Conservation (phyloP, 2,888 invertebrate genomes). For the Sarcophaga variegata region DNA sequence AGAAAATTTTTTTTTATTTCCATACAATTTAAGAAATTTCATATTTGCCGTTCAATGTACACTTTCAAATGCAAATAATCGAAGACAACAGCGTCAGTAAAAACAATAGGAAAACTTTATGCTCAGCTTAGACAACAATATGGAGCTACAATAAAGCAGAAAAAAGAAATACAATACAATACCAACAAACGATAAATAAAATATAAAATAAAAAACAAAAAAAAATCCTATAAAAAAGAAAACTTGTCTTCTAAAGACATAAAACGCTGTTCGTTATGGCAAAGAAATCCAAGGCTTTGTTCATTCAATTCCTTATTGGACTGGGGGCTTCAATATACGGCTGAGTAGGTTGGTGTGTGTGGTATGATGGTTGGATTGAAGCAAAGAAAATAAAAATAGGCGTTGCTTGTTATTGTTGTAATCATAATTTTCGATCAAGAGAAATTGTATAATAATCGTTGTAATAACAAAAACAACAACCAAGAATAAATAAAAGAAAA, state of each 20-base stretch:
- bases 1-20: too few relatives aligned
- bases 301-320: slow-evolving; percentile 49
- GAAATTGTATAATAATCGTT: slow-evolving; percentile 71
- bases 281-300: slow-evolving; percentile 34
- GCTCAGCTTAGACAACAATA: slow-evolving; percentile 42
- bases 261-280: slow-evolving; percentile 51
- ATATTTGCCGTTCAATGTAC: background rate
- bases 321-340: slow-evolving; percentile 12
- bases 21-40: too few relatives aligned
- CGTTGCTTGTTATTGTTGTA: slow-evolving; percentile 67
- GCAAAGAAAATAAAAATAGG: slow-evolving; percentile 31
- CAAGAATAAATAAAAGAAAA: slow-evolving; percentile 35
- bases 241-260: slow-evolving; percentile 47
- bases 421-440: slow-evolving; percentile 74
- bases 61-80: slow-evolving; percentile 52
- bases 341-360: background rate
- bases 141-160: background rate
- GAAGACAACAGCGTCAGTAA: slow-evolving; percentile 36
- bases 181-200: slow-evolving; percentile 11
- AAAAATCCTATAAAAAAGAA: slow-evolving; percentile 39
- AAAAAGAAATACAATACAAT: slow-evolving; percentile 28
- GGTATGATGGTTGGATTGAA: slow-evolving; percentile 10
- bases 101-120: slow-evolving; percentile 47
- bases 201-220: background rate
- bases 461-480: slow-evolving; percentile 59